phyloP scores from a whole-genome alignment of 2,797 vertebrate genomes.

The Phylloscopus collybita region DNA sequence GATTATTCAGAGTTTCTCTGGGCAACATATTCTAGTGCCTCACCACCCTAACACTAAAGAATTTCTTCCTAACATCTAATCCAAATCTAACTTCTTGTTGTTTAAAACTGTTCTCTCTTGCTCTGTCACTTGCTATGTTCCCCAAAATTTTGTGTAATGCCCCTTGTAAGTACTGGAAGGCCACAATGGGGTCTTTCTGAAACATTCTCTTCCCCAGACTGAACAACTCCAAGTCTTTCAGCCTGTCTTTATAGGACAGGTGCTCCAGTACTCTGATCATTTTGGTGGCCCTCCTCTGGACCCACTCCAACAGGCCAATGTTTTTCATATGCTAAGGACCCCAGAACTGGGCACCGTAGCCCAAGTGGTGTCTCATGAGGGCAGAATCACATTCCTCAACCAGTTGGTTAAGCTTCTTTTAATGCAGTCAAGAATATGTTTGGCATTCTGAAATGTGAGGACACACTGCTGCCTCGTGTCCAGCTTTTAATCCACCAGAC shows the following conservation, averaged over 20 bases:
- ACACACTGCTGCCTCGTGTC: not conserved
- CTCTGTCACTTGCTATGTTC: not conserved
- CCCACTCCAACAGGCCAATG: fast-evolving
- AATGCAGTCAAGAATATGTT: not conserved
- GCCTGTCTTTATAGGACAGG: not conserved
- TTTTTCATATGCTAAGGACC: not conserved
- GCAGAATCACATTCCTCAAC: not conserved
- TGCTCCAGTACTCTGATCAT: not conserved
- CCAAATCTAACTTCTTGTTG: not conserved
- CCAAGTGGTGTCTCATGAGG: not conserved
- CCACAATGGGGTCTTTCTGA: fast-evolving
- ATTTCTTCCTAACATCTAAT: not conserved
- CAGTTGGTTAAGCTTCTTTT: fast-evolving
- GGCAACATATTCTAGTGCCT: not conserved
- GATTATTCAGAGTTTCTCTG: not conserved
- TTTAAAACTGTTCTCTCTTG: not conserved
- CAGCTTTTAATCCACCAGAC: not conserved
- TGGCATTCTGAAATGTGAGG: not conserved
- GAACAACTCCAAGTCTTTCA: not conserved
- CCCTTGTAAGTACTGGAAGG: not conserved
- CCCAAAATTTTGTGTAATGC: not conserved
- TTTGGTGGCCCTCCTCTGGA: not conserved
- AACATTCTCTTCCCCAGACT: not conserved
- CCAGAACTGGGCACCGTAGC: not conserved
- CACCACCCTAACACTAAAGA: not conserved